Evolutionary conservation across 2,888 invertebrate species (phyloP).

Genomic region (Cryptosula pallasiana): DNA sequence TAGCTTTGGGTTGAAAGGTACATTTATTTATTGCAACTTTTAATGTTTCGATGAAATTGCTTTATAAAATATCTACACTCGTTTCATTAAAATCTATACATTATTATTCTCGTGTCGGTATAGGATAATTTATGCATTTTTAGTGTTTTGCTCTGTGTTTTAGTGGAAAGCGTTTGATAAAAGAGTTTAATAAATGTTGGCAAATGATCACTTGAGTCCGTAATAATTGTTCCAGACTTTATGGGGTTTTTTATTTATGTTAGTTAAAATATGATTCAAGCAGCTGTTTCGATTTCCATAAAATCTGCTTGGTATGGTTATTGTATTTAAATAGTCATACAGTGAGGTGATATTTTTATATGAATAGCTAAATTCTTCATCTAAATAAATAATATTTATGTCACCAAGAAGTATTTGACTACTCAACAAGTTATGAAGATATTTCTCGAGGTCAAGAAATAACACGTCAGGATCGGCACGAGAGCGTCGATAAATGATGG

Average conservation of each 20-base stretch:
- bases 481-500: not conserved
- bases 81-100: not conserved
- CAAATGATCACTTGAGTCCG: not conserved
- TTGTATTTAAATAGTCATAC: not conserved
- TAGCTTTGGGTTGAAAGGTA: not conserved
- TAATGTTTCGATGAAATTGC: not conserved
- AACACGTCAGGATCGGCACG: not conserved
- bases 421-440: not conserved
- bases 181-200: not conserved
- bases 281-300: not conserved
- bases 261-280: slow-evolving; percentile 3
- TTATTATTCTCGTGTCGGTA: not conserved
- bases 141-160: not conserved
- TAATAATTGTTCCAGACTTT: not conserved
- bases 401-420: not conserved
- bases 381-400: not conserved
- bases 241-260: not conserved
- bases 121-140: not conserved
- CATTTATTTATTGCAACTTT: too few species aligned
- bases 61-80: not conserved
- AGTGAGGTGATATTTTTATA: not conserved
- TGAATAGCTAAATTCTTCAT: not conserved
- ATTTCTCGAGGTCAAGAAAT: not conserved
- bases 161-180: not conserved
- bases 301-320: not conserved